Evolutionary conservation across 2,113 vertebrate genomes (phyloP), one percentile per base, ranked within the genome.

Genomic region (Macaca mulatta): DNA sequence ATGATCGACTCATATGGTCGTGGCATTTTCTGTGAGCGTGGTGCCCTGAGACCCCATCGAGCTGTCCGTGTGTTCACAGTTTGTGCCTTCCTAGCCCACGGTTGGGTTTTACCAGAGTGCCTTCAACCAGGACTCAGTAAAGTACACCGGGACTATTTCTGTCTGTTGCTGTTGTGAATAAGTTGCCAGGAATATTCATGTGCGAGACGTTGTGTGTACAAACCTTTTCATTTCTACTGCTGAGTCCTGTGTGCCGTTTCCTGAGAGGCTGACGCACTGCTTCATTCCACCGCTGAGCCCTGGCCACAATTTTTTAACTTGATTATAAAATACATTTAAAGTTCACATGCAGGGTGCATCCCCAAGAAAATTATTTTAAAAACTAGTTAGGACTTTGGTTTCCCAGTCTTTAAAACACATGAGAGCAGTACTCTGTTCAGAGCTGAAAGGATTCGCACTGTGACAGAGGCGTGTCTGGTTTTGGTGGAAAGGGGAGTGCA

Each of bases 1-100:
- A 8, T 9, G 7, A 30, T 59, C 27, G 69, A 23, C 22, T 75
- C 18, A 5, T 25, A 1, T 9, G n/a, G 50, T 8, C 1, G 0
- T 14, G 50, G n/a, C 27, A 6, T 30, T 16, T 8, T 43, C 70
- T 2, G 0, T 89, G 20, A 57, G 50, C 14, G 12, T 38, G 11
- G 22, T n/a, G 45, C 35, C 69, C 35, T 10, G 6, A 40, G 86
- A 16, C 11, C 22, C 35, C 22, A 16, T 45, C 17, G 8, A 57
- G 70, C 32, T 23, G 52, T 22, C 22, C 38, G 0, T 27, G 27
- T 32, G n/a, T 30, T 74, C 22, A 40, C 16, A 10, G 48, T 11
- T 72, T 25, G 0, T 43, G 10, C 61, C 30, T 74, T 75, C 30
- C 57, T 61, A 32, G 25, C 8, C 30, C 38, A 18, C 8, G 40